Conservation (phyloP, 2,888 invertebrate species). For the Pheosia tremula region DNA sequence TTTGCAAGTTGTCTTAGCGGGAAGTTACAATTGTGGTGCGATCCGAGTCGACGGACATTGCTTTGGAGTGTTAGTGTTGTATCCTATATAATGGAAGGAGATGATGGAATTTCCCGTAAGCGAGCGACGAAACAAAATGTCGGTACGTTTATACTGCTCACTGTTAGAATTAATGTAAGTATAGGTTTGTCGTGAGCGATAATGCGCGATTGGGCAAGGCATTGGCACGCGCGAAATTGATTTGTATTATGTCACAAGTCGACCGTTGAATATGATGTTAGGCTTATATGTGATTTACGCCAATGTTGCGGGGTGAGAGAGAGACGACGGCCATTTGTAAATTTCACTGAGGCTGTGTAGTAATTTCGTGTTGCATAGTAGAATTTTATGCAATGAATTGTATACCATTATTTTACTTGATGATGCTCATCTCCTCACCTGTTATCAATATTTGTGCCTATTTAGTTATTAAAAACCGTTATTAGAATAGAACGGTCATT, state of each 20-base stretch:
- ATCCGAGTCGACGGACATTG: constrained; percentile 73
- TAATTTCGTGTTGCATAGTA: constrained; percentile 58
- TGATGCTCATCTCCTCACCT: constrained; percentile 64
- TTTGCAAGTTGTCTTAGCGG: constrained; percentile 61
- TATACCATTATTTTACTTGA: constrained; percentile 59
- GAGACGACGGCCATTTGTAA: constrained; percentile 56
- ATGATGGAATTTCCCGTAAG: constrained; percentile 74
- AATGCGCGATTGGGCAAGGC: constrained; percentile 43
- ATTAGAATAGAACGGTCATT: constrained; percentile 62
- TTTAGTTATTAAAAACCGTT: constrained; percentile 63
- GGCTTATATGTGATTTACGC: constrained; percentile 63
- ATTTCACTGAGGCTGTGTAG: constrained; percentile 65
- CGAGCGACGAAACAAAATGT: constrained; percentile 56
- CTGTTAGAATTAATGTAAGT: constrained; percentile 64
- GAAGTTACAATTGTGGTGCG: constrained; percentile 63
- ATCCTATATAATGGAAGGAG: constrained; percentile 81
- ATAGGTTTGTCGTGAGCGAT: constrained; percentile 60
- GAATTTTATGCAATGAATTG: constrained; percentile 68
- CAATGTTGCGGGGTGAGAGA: constrained; percentile 51
- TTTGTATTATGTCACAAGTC: constrained; percentile 62
- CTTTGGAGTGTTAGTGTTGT: constrained; percentile 83
- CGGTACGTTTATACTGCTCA: constrained; percentile 60
- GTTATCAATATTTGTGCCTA: constrained; percentile 73
- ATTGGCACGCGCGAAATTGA: constrained; percentile 61
- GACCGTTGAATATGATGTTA: constrained; percentile 58